Base-by-base conservation (phyloP, 2,888 invertebrate species). In the Lysandra bellargus region DNA sequence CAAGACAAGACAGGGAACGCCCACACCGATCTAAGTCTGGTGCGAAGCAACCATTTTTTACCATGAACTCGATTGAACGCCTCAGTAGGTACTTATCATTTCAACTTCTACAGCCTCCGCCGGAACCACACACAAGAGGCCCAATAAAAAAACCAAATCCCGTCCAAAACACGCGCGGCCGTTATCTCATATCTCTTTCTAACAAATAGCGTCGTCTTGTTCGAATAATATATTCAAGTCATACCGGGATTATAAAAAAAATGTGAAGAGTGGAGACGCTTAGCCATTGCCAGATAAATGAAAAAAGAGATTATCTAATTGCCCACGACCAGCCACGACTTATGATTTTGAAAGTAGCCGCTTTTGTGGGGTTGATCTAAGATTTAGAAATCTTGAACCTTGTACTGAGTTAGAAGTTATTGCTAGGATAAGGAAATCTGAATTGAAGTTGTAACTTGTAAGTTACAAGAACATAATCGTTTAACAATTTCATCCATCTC, bases 61-160 rank as follows among this genome's bases (percentile, higher is more conserved):
- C 75, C 75, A 49, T 44, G 75, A 75, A 75, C 49, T 75, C 49
- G 49, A 75, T 53, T 30, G 23, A 75, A 49, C 75, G 75, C 23
- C 49, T 49, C n/a, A 75, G 69, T 69, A 76, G 33, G 76, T 75
- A 75, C 53, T 76, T 76, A 76, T 75, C 75, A 75, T 75, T 75
- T 44, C 49, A 75, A 75, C 44, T 69, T 44, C 76, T 57, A 76
- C 76, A 76, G 76, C 76, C 76, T 76, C 76, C 76, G 76, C 76
- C 76, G 76, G 76, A 76, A 76, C 76, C 76, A 76, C 76, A 76
- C 76, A 76, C 76, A 76, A 76, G 76, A 76, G 76, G 76, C 76
- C 76, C 37, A 57, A 57, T 72, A 53, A 49, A 57, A 57, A 73
- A 79, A 79, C 40, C 73, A 73, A 60, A n/a, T 73, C 73, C 73